Evolutionary conservation across 2,888 invertebrate species (phyloP), one percentile per base, ranked within the genome.

Genomic region (Lasiommata megera): DNA sequence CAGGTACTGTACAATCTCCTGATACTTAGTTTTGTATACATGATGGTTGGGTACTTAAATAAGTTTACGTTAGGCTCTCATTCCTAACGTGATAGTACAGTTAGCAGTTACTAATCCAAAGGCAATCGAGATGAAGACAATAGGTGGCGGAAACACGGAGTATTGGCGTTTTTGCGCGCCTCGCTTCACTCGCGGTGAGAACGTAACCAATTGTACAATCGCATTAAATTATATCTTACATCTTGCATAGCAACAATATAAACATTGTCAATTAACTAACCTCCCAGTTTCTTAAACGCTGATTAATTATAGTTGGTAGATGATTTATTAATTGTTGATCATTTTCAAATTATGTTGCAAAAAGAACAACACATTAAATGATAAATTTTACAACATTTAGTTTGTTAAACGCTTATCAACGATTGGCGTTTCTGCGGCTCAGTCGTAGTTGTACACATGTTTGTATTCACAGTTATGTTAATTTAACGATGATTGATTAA

Each of bases 51-150:
- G 23, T 23, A 23, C 5, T 23, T 3, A 23, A 23, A 23, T 23
- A 28, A 14, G 12, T 34, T 1, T 11, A 34, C 1, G 11, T n/a
- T 34, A 17, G 12, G 6, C 23, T 11, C 23, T 6, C 11, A 6
- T n/a, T 47, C 17, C 34, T 16, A 17, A 47, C 11, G 17, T 18
- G 28, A 23, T 11, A 14, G 17, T 14, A 44, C 63, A 58, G 71
- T 78, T 77, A 82, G 77, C 83, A 43, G 9, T 18, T 18, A 12
- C 17, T 46, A 82, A 84, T 82, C 79, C 77, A 74, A 76, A 76
- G 74, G 73, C 84, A 84, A 85, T 85, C 76, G 79, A 69, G 73
- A 76, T 72, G 72, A 63, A 86, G 77, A 89, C 89, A 88, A 88
- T 88, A 71, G 85, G 68, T 81, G 82, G 77, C 77, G 84, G 87